Base-by-base conservation (phyloP, 1,140 invertebrate genomes). In the Neodiprion fabricii region DNA sequence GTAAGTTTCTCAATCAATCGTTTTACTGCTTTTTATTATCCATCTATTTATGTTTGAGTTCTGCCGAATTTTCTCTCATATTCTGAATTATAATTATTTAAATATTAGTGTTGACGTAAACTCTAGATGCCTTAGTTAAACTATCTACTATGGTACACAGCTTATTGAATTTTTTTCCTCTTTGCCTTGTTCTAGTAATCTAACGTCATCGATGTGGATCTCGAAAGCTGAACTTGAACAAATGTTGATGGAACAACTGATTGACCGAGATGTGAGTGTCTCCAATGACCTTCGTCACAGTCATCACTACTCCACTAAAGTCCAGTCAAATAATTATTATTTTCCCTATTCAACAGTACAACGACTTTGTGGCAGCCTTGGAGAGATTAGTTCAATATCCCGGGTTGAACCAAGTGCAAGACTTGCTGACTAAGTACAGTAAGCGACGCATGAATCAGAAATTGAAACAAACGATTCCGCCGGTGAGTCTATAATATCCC, bases 401-500 rank as follows among this genome's bases (percentile, higher is more conserved):
- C 11, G 93, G 94, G 83, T 91, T 93, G 0, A 91, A 91, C 67
- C 89, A 87, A 82, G 87, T 82, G 14, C 91, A 92, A 85, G 91
- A 94, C 70, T 95, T 95, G 77, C 92, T 98, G 79, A 90, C 92
- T 74, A 89, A 92, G 73, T 96, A 91, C 80, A 84, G 93, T 72
- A 92, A 91, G 81, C 81, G 87, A 1, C 78, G 94, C 7, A 81
- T 89, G 68, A 84, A 85, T 50, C 89, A 92, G 79, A 90, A 87
- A 28, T 87, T 90, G 76, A 85, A 88, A 14, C 78, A 89, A 50
- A 88, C 90, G 74, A 87, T 92, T 68, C 90, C 91, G 53, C 40
- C 78, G 67, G 85, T 87, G 81, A 79, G 81, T 79, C 70, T 67
- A 40, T 12, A 67, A 74, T 49, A 77, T 71, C 21, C 70, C 23